These are phyloP conservation scores for Patiria miniata DNA, from an alignment of 35 echinoderm and acorn worm genomes.

Conservation along the genomic window DNA sequence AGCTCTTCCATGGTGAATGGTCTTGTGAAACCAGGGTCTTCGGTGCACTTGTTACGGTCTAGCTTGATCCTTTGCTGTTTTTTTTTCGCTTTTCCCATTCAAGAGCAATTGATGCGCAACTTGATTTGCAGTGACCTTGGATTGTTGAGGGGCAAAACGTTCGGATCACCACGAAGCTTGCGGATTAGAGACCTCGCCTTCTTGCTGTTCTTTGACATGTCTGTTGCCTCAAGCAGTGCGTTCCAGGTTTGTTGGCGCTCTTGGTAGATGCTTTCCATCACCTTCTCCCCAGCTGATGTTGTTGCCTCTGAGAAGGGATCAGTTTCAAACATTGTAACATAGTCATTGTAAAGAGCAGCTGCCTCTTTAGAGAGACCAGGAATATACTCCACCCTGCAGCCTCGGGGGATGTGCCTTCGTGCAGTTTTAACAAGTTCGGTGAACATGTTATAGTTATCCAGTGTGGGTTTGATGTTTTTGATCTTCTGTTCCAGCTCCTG, in stretches of 20 bases:
- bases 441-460: not conserved
- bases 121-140: not conserved
- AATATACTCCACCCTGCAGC: too few species aligned
- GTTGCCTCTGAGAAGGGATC: not conserved
- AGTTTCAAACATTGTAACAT: constrained; percentile 8
- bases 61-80: too few species aligned
- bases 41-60: too few species aligned
- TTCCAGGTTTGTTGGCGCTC: too few species aligned
- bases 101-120: too few species aligned
- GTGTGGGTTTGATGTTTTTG: not conserved
- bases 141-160: not conserved
- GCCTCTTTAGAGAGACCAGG: not conserved
- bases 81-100: too few species aligned
- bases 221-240: not conserved
- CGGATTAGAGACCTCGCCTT: not conserved
- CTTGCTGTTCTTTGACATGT: constrained; percentile 34
- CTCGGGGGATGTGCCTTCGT: not conserved
- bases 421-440: not conserved
- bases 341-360: not conserved
- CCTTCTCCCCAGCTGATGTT: not conserved
- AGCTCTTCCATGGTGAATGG: not conserved
- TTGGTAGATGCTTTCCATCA: constrained; percentile 27
- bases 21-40: too few species aligned
- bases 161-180: too few species aligned
- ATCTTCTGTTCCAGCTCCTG: not conserved